Evolutionary conservation across 35 echinoderm and acorn worm genomes (phyloP), one percentile per base, ranked within the genome.

Genomic region (Hemicentrotus pulcherrimus): DNA sequence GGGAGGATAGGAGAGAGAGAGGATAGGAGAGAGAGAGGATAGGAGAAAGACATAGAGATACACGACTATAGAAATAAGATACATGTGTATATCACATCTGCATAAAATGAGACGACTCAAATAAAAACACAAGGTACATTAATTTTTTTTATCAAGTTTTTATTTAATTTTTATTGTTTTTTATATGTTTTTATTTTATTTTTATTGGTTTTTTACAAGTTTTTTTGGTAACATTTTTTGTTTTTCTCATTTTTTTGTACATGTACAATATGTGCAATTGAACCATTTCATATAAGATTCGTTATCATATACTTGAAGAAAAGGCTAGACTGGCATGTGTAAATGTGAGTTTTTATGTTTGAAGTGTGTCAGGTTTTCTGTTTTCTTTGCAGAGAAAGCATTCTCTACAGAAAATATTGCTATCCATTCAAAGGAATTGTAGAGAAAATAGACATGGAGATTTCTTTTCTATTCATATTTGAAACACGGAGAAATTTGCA

Each of bases 251-350:
- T 93, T 31, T 58, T 48, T 93, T 47, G 46, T 50, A 93, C 91
- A 93, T 93, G 91, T 93, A 93, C 91, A 93, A 47, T 93, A 93
- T 93, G 48, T 93, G 91, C 91, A 93, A 93, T 32, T 48, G 91
- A 93, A n/a, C 88, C 46, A 19, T 47, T 45, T 90, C 88, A 33
- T 33, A 78, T 41, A 28, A 90, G 19, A 90, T 35, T 18, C 18
- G 88, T 90, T 46, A 90, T 90, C 31, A 90, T 46, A 28, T 55
- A 93, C 45, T 93, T 48, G 15, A 11, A 58, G 90, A 50, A 58
- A 93, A 93, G 91, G 91, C 91, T 93, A 93, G 48, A 93, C 10
- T 48, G 91, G 91, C 91, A 58, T 55, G 46, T 47, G 46, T 58
- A 90, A 90, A 90, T 46, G 88, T 90, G 32, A 86, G 86, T 86